Evolutionary conservation across 2,113 vertebrate genomes (phyloP).

Genomic region (Forbesichthys papilliferus): DNA sequence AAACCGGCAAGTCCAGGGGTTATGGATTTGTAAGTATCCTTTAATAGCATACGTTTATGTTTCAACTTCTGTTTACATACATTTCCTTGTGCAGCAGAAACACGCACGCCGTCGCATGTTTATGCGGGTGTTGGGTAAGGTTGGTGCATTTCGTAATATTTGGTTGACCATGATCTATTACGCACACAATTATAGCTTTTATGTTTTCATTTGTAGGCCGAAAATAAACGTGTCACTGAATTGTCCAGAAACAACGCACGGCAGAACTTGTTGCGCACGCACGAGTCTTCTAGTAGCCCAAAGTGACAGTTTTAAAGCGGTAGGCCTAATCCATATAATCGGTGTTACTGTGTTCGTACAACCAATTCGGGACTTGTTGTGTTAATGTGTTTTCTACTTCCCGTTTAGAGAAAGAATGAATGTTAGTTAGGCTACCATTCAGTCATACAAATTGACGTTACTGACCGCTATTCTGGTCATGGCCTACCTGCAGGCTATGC

Average conservation of each 20-base stretch:
- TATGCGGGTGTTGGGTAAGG: constrained; percentile 1
- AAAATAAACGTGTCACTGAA: constrained; percentile 33
- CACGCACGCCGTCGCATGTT: background rate
- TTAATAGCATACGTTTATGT: background rate
- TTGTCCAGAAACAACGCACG: constrained; percentile 46
- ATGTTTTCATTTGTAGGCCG: constrained; percentile 37
- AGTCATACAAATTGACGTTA: no score
- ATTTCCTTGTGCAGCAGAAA: constrained; percentile 16
- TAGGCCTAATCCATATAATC: no score
- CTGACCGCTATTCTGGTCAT: no score
- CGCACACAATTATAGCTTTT: constrained; percentile 14
- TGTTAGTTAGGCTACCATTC: no score
- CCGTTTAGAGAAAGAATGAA: no score
- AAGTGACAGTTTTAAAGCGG: constrained; percentile 37
- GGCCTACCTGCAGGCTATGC: no score
- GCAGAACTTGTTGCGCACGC: constrained; percentile 49
- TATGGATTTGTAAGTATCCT: constrained; percentile 95
- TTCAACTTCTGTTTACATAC: background rate
- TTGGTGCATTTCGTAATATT: constrained; percentile 17
- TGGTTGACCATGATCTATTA: constrained; percentile 24
- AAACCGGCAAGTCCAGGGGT: constrained; percentile 95
- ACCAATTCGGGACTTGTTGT: no score
- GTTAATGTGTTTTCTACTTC: no score
- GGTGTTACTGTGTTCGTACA: no score
- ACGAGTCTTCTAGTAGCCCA: background rate